Percentiles rank a stretch among this genome's conserved stretches.
Evolutionary conservation across 2,888 invertebrate species (phyloP).

Genomic region (Synanthedon vespiformis): DNA sequence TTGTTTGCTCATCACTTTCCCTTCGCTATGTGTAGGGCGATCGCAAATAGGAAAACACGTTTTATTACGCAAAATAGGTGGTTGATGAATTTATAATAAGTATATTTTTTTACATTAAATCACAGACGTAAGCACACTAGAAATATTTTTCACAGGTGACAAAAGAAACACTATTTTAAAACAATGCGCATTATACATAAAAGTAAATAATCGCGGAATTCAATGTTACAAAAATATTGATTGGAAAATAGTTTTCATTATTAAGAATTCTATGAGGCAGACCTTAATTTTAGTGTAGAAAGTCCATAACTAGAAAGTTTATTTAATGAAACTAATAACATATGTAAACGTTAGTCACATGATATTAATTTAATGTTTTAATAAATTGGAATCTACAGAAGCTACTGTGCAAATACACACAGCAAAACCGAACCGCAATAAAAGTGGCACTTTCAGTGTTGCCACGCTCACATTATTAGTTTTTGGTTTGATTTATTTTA

Average conservation of each 20-base stretch:
- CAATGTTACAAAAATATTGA: conserved; percentile 10
- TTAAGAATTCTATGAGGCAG: neutral
- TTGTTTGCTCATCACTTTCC: conserved; percentile 3
- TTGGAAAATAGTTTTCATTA: conserved; percentile 1
- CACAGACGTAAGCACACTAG: too few relatives aligned
- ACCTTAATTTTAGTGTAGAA: neutral
- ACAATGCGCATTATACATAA: neutral
- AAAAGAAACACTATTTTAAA: neutral
- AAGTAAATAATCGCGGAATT: neutral
- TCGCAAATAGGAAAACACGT: neutral
- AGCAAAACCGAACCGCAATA: too few relatives aligned
- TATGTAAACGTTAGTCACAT: conserved; percentile 30
- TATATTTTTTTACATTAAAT: too few relatives aligned
- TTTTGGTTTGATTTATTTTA: too few relatives aligned
- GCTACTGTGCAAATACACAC: too few relatives aligned
- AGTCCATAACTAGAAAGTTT: conserved; percentile 1
- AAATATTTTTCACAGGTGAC: too few relatives aligned
- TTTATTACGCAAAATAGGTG: neutral
- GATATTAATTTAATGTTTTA: conserved; percentile 22
- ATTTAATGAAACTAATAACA: conserved; percentile 12
- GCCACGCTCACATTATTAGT: too few relatives aligned
- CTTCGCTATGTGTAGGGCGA: neutral
- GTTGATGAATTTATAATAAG: too few relatives aligned
- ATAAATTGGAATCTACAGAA: too few relatives aligned
- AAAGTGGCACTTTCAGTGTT: too few relatives aligned